Base-by-base conservation (phyloP, 1,140 invertebrate genomes). In the Drosophila prosaltans region DNA sequence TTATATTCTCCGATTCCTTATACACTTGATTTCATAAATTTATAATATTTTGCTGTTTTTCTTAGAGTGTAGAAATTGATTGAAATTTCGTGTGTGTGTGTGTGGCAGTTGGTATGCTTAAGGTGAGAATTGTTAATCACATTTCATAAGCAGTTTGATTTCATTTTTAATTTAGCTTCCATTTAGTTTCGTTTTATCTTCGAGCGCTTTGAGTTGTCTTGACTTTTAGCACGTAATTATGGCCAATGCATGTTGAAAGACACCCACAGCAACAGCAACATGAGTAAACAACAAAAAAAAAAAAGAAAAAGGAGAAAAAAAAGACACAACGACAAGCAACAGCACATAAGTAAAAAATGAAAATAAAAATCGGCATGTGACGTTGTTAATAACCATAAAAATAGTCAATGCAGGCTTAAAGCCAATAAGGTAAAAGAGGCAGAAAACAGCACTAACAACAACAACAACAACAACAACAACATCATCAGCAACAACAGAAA, bases 141-240 rank as follows among this genome's bases (percentile, higher is more conserved):
- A 57, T 67, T 67, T 66, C 48, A 7, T 7, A n/a, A 63, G 59
- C 36, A 60, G 65, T 60, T 64, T 32, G 21, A 57, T 16, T 26
- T 59, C 30, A 26, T 24, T 45, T 55, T 75, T 63, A 28, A 32
- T 68, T 43, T 45, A 67, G 54, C 40, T 76, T 76, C 76, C 66
- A 64, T 28, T 48, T 69, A 76, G 63, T 75, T 71, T 30, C 26
- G 48, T 51, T 54, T 80, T 80, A 86, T 86, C 82, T 88, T 48
- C 24, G 70, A 72, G 80, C 72, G 76, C 67, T 82, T 88, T 80
- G 82, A 64, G 65, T 80, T 79, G 66, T 80, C 69, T 77, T 80
- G 83, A 83, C 76, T 83, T 80, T 88, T 80, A 88, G 70, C 84
- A 72, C 77, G 62, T 88, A 80, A 77, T 80, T 88, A 88, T 88